Conservation (phyloP, 2,888 invertebrate species). For the Cremastinae sp. region DNA sequence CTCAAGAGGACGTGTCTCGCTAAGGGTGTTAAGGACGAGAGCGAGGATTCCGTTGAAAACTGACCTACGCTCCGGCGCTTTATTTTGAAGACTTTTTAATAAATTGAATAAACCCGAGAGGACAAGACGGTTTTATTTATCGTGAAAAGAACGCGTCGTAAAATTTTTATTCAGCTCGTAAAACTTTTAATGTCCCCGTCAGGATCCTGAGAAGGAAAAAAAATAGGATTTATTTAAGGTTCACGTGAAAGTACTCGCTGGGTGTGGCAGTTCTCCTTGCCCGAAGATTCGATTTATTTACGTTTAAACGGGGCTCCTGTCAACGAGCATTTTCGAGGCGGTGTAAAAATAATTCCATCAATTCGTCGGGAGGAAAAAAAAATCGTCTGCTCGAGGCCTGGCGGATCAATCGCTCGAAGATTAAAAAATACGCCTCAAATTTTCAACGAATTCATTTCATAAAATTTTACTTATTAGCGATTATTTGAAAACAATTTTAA, state of each 20-base stretch:
- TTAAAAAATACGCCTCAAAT: no score
- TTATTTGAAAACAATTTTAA: no score
- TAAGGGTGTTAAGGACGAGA: no score
- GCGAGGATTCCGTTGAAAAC: background rate
- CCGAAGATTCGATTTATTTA: slow-evolving; percentile 4
- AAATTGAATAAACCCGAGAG: background rate
- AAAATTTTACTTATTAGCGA: no score
- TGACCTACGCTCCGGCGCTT: background rate
- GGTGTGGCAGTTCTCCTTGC: no score
- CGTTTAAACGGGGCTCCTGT: slow-evolving; percentile 6
- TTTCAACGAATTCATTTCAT: no score
- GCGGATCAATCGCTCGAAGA: no score
- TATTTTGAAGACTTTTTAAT: background rate
- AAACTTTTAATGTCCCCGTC: background rate
- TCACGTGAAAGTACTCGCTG: no score
- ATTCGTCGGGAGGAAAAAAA: no score
- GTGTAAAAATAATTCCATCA: slow-evolving; percentile 3
- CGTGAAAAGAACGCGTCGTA: background rate
- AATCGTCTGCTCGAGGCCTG: no score
- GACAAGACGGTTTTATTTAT: background rate
- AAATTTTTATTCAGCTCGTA: slow-evolving; percentile 17
- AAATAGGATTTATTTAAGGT: no score
- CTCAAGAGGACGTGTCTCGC: no score
- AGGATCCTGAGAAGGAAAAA: background rate
- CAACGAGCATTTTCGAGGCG: slow-evolving; percentile 1